Evolutionary conservation across 2,113 vertebrate species (phyloP).

Genomic region (Platanista minor): DNA sequence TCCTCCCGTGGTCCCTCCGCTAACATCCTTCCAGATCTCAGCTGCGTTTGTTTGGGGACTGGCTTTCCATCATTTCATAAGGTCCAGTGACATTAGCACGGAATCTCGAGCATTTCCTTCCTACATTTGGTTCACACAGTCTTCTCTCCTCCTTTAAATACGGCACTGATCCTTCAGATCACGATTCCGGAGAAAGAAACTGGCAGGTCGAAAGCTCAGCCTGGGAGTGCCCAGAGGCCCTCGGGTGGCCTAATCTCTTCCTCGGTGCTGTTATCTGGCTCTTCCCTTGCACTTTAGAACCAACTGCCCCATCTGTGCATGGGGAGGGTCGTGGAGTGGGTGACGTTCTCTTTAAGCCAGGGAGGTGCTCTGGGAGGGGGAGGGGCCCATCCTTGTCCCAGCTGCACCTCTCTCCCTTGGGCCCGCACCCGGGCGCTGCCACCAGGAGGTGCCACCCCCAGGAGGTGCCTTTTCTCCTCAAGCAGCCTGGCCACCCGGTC

Average conservation of each 20-base stretch:
- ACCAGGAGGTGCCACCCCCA: accelerated
- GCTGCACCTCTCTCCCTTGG: neutral
- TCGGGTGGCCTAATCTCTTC: neutral
- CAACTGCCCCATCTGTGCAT: accelerated
- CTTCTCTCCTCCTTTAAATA: neutral
- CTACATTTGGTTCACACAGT: accelerated
- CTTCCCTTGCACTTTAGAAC: constrained; percentile 10
- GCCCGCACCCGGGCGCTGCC: accelerated
- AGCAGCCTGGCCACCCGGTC: neutral
- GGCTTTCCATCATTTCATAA: no score
- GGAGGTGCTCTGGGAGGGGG: neutral
- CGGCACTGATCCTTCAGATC: accelerated
- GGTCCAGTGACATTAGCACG: accelerated
- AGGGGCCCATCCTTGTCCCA: accelerated
- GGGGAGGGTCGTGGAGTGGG: neutral
- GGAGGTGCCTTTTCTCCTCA: neutral
- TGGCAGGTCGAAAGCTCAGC: neutral
- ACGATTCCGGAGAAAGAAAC: accelerated
- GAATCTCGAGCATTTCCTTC: accelerated
- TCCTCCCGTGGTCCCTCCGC: accelerated
- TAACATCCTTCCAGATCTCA: no score
- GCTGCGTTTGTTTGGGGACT: accelerated
- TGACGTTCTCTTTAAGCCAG: neutral
- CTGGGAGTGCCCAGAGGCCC: neutral
- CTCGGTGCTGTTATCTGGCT: neutral